These are phyloP conservation scores for Tretioscincus oriximinensis DNA, from an alignment of 2,113 vertebrate genomes.

Conservation along the genomic window DNA sequence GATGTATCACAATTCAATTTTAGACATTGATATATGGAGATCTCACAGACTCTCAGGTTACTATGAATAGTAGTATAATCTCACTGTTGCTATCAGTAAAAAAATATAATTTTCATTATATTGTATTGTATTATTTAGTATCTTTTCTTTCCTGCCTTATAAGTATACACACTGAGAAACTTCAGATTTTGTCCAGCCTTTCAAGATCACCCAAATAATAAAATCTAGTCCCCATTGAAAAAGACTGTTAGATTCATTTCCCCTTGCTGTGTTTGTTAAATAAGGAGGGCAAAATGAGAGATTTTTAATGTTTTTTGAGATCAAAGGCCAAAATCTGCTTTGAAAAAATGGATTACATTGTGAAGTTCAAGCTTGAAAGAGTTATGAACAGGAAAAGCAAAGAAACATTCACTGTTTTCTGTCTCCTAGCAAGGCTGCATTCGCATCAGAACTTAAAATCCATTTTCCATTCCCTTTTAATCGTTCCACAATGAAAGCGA, in stretches of 20 bases:
- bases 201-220: slow-evolving; percentile 24
- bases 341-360: background rate
- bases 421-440: slow-evolving; percentile 20
- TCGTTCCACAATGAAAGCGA: no score
- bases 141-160: slow-evolving; percentile 29
- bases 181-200: slow-evolving; percentile 41
- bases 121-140: fast-evolving
- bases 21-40: no score
- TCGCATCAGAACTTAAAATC: no score
- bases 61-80: background rate
- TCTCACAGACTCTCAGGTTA: background rate
- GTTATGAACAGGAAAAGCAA: slow-evolving; percentile 35
- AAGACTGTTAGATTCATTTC: slow-evolving; percentile 38
- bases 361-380: slow-evolving; percentile 26
- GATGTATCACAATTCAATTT: no score
- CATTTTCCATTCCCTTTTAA: no score
- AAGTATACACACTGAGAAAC: slow-evolving; percentile 24
- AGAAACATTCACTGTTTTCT: slow-evolving; percentile 27
- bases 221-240: slow-evolving; percentile 26
- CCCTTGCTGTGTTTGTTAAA: no score
- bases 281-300: background rate
- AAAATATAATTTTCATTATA: background rate
- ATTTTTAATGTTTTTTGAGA: slow-evolving; percentile 10
- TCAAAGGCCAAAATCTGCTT: slow-evolving; percentile 12
- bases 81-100: background rate